Evolutionary conservation across 2,113 vertebrate genomes (phyloP).

Genomic region (Sorex fumeus): DNA sequence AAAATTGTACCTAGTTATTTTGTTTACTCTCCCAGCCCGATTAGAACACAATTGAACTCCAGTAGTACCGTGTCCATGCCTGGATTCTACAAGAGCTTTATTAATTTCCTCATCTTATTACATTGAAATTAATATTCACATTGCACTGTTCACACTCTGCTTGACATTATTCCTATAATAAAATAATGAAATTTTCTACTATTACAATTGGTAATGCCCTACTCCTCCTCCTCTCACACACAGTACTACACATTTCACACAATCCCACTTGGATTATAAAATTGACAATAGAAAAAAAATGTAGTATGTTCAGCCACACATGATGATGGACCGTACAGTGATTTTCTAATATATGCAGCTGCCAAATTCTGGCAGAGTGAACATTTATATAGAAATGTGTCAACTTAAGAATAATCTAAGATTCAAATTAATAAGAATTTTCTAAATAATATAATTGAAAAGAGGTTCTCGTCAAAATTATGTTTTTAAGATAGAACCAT

Average conservation of each 20-base stretch:
- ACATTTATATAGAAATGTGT: slow-evolving; percentile 79
- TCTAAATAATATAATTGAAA: slow-evolving; percentile 77
- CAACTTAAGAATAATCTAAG: slow-evolving; percentile 71
- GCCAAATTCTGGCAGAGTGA: neutral
- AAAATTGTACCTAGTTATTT: neutral
- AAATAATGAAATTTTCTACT: neutral
- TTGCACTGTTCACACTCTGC: neutral
- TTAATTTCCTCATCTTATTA: slow-evolving; percentile 47
- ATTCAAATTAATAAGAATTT: slow-evolving; percentile 76
- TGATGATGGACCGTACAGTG: slow-evolving; percentile 5
- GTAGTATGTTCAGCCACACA: neutral
- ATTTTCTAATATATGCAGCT: slow-evolving; percentile 65
- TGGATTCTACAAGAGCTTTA: neutral
- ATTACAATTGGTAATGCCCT: too few relatives aligned
- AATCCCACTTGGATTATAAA: neutral
- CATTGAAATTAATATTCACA: slow-evolving; percentile 13
- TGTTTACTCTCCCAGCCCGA: neutral
- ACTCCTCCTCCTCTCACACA: too few relatives aligned
- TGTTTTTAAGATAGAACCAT: neutral
- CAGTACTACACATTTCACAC: neutral
- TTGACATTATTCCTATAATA: slow-evolving; percentile 1
- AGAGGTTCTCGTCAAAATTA: slow-evolving; percentile 62
- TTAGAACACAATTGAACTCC: neutral
- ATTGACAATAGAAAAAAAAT: neutral
- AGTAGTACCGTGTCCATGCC: neutral